A percentile compares a stretch with the other conserved stretches of the same genome.
Conservation (phyloP, 1,140 invertebrate genomes). For the Bombus waltoni region DNA sequence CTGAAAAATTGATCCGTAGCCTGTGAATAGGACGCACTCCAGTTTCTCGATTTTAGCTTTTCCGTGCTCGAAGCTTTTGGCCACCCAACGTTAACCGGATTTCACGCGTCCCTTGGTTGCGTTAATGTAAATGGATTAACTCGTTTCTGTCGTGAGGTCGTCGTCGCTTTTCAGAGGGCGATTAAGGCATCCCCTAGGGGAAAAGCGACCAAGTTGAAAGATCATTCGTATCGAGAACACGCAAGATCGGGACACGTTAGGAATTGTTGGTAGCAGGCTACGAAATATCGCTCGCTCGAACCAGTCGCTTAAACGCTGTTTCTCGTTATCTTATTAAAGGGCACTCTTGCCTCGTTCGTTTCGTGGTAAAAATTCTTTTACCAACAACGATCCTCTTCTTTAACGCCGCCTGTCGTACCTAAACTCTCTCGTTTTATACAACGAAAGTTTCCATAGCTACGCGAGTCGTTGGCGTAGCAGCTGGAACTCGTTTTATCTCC, state of each 20-base stretch:
- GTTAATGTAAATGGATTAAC: constrained; percentile 64
- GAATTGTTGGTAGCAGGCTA: not conserved
- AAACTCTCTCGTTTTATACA: too few relatives aligned
- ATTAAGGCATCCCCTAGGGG: constrained; percentile 42
- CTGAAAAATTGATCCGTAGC: constrained; percentile 19
- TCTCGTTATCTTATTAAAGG: too few relatives aligned
- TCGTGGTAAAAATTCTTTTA: too few relatives aligned
- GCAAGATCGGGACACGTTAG: not conserved
- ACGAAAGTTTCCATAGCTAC: too few relatives aligned
- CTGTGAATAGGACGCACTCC: too few relatives aligned
- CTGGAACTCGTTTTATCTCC: too few relatives aligned
- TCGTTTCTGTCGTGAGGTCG: constrained; percentile 50
- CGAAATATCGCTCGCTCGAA: too few relatives aligned
- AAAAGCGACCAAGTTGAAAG: not conserved
- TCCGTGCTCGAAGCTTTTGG: not conserved
- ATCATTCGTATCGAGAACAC: not conserved
- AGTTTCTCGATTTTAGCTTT: constrained; percentile 16
- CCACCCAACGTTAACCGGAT: constrained; percentile 39
- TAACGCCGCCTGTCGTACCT: too few relatives aligned
- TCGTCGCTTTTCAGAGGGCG: constrained; percentile 43
- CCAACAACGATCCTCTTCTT: too few relatives aligned
- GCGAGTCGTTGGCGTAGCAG: too few relatives aligned
- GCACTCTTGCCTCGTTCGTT: too few relatives aligned
- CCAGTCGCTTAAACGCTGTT: too few relatives aligned
- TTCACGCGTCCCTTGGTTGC: constrained; percentile 56